phyloP scores from a whole-genome alignment of 2,888 invertebrate species.

The Melinopterus prodromus region DNA sequence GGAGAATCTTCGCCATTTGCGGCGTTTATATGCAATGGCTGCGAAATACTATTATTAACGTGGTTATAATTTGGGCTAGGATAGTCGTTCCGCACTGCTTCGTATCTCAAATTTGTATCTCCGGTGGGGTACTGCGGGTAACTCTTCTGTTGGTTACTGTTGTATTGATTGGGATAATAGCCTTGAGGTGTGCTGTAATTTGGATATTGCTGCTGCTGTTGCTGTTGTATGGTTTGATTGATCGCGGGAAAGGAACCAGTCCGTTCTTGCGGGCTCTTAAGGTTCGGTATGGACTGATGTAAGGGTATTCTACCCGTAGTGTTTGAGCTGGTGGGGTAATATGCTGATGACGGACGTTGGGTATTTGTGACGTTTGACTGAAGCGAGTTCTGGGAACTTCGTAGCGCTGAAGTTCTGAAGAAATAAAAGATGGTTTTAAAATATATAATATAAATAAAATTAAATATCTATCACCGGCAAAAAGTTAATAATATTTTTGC shows the following conservation, averaged over 20 bases:
- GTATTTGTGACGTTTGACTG: conserved; percentile 56
- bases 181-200: conserved; percentile 40
- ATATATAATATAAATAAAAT: no score
- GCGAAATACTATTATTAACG: conserved; percentile 43
- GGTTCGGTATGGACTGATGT: conserved; percentile 61
- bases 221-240: conserved; percentile 47
- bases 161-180: conserved; percentile 36
- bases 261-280: conserved; percentile 57
- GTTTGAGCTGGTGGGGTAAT: conserved; percentile 53
- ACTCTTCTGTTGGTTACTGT: conserved; percentile 30
- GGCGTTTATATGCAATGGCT: conserved; percentile 50
- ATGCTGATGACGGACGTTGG: conserved; percentile 69
- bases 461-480: no score
- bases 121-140: conserved; percentile 31
- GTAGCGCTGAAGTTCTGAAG: conserved; percentile 63
- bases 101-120: conserved; percentile 30
- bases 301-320: conserved; percentile 40
- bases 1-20: conserved; percentile 48
- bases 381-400: conserved; percentile 70
- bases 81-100: conserved; percentile 40
- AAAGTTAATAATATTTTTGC: no score
- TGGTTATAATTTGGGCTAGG: conserved; percentile 32
- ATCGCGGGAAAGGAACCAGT: conserved; percentile 53
- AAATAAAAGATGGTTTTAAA: background rate
- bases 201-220: conserved; percentile 12